These are phyloP conservation scores for Plagiodera versicolora DNA, from an alignment of 2,888 invertebrate species.

Conservation along the genomic window DNA sequence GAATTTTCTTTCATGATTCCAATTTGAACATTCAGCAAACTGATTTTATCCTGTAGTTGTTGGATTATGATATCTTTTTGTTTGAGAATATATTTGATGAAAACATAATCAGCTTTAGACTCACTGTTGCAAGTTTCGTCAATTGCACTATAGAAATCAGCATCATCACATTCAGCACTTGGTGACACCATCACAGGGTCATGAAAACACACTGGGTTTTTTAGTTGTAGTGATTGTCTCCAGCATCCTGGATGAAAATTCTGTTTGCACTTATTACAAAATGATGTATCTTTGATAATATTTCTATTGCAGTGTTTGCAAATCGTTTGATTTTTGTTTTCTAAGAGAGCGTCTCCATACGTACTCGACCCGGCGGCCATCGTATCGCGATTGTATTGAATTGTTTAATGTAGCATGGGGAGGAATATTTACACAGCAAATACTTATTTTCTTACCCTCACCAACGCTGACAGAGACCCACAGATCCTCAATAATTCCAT, in stretches of 20 bases:
- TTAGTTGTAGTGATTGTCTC: background rate
- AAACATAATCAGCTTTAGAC: too few relatives aligned
- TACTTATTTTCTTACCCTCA: too few relatives aligned
- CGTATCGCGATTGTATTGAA: too few relatives aligned
- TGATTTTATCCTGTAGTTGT: too few relatives aligned
- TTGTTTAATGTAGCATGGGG: too few relatives aligned
- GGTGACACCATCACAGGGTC: background rate
- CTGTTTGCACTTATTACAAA: constrained; percentile 11
- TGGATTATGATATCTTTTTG: too few relatives aligned
- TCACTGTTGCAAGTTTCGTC: too few relatives aligned
- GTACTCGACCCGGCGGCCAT: background rate
- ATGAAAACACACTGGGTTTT: constrained; percentile 5
- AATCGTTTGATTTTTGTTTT: constrained; percentile 2
- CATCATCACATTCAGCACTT: constrained; percentile 5
- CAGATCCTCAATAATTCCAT: background rate
- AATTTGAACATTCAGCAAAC: too few relatives aligned
- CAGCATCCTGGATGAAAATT: constrained; percentile 10
- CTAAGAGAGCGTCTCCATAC: constrained; percentile 8
- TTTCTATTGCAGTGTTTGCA: constrained; percentile 10
- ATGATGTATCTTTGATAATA: constrained; percentile 2
- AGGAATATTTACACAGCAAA: too few relatives aligned
- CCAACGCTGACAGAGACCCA: background rate
- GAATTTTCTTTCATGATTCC: too few relatives aligned
- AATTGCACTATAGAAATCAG: background rate
- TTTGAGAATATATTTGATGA: too few relatives aligned